phyloP scores from a whole-genome alignment of 2,888 invertebrate species.

The Lottia gigantea region DNA sequence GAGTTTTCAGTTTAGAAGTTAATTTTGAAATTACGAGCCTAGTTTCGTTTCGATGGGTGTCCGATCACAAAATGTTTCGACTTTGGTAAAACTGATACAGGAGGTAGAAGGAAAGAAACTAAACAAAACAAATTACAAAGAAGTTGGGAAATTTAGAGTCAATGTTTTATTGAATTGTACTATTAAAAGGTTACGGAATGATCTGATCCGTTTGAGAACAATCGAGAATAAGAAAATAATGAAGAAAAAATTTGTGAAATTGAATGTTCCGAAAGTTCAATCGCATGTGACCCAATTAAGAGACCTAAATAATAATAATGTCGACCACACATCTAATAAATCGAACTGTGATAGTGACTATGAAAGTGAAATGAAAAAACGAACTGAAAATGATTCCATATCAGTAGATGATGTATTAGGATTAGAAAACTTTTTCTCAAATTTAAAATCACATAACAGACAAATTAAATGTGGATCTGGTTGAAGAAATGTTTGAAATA shows the following conservation, averaged over 20 bases:
- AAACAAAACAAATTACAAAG: neutral
- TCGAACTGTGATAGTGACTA: no score
- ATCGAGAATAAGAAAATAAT: neutral
- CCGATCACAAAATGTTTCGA: neutral
- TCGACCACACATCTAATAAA: no score
- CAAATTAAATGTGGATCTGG: no score
- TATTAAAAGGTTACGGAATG: neutral
- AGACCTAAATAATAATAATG: no score
- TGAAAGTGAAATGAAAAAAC: no score
- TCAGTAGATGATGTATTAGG: neutral
- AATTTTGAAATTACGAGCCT: neutral
- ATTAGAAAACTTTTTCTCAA: conserved; percentile 4
- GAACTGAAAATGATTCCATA: neutral
- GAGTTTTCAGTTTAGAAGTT: no score
- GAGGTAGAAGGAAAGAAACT: neutral
- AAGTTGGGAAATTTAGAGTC: neutral
- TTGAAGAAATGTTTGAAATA: no score
- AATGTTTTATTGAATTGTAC: neutral
- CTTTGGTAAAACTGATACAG: neutral
- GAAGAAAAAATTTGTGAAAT: neutral
- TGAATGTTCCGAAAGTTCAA: neutral
- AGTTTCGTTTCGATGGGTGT: neutral
- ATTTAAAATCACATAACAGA: neutral
- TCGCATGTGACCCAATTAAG: neutral
- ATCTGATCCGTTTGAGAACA: neutral